These are phyloP conservation scores for Delphinus delphis DNA, from an alignment of 2,113 vertebrate species.

Conservation along the genomic window DNA sequence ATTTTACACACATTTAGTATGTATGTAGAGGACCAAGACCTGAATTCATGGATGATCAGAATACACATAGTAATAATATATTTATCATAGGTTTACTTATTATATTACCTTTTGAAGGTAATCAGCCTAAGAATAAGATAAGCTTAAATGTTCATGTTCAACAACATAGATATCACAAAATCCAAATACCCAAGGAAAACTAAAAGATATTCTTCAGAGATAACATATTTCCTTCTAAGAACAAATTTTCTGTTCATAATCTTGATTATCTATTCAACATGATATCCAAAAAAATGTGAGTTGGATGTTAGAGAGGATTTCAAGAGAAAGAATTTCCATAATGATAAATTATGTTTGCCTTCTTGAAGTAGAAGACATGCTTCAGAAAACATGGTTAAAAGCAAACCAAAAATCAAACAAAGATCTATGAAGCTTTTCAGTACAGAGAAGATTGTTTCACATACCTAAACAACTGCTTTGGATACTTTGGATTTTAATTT, in stretches of 20 bases:
- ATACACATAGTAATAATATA: background rate
- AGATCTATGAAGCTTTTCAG: background rate
- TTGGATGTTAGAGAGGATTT: background rate
- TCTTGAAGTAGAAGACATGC: background rate
- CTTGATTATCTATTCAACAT: background rate
- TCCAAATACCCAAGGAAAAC: background rate
- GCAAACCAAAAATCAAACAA: background rate
- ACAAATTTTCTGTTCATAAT: background rate
- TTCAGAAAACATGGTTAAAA: constrained; percentile 27
- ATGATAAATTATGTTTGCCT: background rate
- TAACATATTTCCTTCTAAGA: background rate
- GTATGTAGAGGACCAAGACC: background rate
- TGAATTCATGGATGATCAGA: background rate
- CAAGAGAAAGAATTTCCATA: background rate
- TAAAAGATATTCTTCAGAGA: background rate
- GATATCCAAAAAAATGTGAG: background rate
- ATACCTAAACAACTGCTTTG: background rate
- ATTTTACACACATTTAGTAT: constrained; percentile 26
- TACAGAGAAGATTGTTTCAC: background rate
- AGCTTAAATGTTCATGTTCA: background rate
- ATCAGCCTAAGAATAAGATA: background rate
- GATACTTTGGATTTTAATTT: background rate
- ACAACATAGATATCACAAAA: background rate
- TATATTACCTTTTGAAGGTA: background rate
- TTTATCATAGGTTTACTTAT: background rate